Percentiles rank a stretch among this genome's conserved stretches.
phyloP scores from a whole-genome alignment of 2,113 vertebrate genomes.

The Gobius niger region DNA sequence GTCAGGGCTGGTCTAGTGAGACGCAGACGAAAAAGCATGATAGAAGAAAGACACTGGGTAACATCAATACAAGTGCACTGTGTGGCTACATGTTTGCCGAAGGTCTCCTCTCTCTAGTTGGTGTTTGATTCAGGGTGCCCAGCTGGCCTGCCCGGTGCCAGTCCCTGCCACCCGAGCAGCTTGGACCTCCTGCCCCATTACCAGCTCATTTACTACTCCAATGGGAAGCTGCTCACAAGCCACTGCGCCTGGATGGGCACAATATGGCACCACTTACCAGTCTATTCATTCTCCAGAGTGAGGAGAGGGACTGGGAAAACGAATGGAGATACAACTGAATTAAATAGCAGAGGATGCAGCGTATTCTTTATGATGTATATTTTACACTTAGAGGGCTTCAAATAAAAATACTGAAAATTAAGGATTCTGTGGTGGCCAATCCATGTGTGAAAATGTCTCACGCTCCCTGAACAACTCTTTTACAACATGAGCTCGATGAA shows the following conservation, averaged over 20 bases:
- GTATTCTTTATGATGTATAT: constrained; percentile 17
- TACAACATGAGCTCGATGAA: too few species aligned
- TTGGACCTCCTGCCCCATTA: constrained; percentile 69
- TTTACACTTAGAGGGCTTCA: constrained; percentile 16
- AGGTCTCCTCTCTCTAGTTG: constrained; percentile 46
- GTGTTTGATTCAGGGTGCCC: constrained; percentile 61
- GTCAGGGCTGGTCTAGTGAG: constrained; percentile 19
- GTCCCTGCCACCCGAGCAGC: constrained; percentile 43
- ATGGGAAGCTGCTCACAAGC: constrained; percentile 59
- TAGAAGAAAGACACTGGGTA: constrained; percentile 10
- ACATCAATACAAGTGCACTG: constrained; percentile 27
- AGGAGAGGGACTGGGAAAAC: constrained; percentile 40
- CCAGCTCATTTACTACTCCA: constrained; percentile 70
- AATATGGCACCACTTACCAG: constrained; percentile 75
- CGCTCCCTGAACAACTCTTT: too few species aligned
- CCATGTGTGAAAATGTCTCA: too few species aligned
- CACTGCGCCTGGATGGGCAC: constrained; percentile 70
- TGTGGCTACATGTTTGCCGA: constrained; percentile 24
- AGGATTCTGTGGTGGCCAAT: not conserved
- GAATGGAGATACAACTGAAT: constrained; percentile 46
- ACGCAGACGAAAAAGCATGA: constrained; percentile 12
- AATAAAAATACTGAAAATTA: not conserved
- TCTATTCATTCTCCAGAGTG: constrained; percentile 59
- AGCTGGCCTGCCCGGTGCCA: constrained; percentile 61
- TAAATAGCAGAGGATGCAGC: constrained; percentile 30